These are phyloP conservation scores for Drosophila cognata DNA, from an alignment of 2,888 invertebrate genomes.

Conservation along the genomic window DNA sequence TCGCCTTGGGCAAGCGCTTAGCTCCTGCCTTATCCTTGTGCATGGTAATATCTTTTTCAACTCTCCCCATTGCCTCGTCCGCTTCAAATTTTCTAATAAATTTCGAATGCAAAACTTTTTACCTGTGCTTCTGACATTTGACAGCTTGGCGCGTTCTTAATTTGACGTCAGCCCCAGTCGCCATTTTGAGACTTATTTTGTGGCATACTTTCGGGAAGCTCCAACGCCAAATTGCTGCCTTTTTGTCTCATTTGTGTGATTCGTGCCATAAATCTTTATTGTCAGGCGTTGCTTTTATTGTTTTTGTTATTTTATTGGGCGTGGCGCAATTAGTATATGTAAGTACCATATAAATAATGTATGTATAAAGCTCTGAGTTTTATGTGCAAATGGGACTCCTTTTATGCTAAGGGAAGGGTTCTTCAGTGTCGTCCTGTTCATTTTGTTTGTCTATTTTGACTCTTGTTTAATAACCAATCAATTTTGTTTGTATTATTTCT, in stretches of 20 bases:
- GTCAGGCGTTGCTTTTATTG: constrained; percentile 48
- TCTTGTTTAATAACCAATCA: constrained; percentile 20
- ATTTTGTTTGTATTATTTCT: constrained; percentile 1
- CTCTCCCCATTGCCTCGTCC: constrained; percentile 37
- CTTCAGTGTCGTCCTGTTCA: not conserved
- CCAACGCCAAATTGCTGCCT: constrained; percentile 18
- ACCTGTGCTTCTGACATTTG: constrained; percentile 67
- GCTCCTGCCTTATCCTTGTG: constrained; percentile 28
- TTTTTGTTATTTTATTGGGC: constrained; percentile 32
- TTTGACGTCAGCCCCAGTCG: constrained; percentile 54
- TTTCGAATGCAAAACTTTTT: constrained; percentile 49
- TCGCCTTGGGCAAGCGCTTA: constrained; percentile 46
- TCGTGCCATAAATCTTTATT: constrained; percentile 68
- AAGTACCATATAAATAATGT: constrained; percentile 39
- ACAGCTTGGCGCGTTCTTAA: constrained; percentile 73
- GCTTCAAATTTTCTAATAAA: constrained; percentile 42
- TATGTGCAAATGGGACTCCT: constrained; percentile 37
- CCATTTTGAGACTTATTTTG: constrained; percentile 62
- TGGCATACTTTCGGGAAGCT: constrained; percentile 53
- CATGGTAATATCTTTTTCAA: constrained; percentile 48
- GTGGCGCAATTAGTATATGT: constrained; percentile 61
- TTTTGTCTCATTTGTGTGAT: constrained; percentile 36
- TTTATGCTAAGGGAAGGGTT: constrained; percentile 8
- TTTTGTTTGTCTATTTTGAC: constrained; percentile 10
- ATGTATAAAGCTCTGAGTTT: constrained; percentile 34